Base-by-base conservation (phyloP, 2,113 vertebrate species). In the Otis tarda region DNA sequence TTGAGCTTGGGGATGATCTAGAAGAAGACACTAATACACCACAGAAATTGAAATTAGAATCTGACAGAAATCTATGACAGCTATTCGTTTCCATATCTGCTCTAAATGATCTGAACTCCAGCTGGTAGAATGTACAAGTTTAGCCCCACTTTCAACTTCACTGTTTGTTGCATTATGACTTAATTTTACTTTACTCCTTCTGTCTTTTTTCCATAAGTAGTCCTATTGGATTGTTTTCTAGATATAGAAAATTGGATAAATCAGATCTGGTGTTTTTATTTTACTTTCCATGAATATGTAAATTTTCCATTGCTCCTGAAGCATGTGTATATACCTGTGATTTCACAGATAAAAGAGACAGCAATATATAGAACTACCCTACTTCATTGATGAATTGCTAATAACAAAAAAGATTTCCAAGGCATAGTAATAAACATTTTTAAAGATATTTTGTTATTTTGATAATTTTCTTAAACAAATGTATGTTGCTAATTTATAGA, bases 1-100 rank as follows among this genome's bases (percentile, higher is more conserved):
- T 50, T 92, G 70, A 83, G 41, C 69, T 85, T 80, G 67, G 23
- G 30, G 27, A 45, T 93, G 57, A 91, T 96, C 87, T 94, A 69
- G 73, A 89, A 81, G 63, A 75, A 1, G 16, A 33, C 25, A 52
- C 5, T 52, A 50, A 43, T 75, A 83, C 21, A 65, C 16, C 10
- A 39, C 41, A 84, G 43, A 83, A 43, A 93, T 55, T 69, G 53
- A 91, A 84, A 57, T 71, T 77, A 74, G 35, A 92, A 86, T 87
- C 17, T 57, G 85, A 75, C 23, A 31, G 75, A 94, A 87, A 83
- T 89, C 60, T 71, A 27, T 70, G 45, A 82, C 56, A 93, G 70
- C 12, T 33, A 21, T 90, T 69, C 5, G 7, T 85, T 70, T 75
- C 47, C 18, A 63, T 41, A 55, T 37, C 27, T 73, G 55, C n/a